These are phyloP conservation scores for Pangasianodon hypophthalmus DNA, from an alignment of 2,113 vertebrate genomes.

Conservation along the genomic window DNA sequence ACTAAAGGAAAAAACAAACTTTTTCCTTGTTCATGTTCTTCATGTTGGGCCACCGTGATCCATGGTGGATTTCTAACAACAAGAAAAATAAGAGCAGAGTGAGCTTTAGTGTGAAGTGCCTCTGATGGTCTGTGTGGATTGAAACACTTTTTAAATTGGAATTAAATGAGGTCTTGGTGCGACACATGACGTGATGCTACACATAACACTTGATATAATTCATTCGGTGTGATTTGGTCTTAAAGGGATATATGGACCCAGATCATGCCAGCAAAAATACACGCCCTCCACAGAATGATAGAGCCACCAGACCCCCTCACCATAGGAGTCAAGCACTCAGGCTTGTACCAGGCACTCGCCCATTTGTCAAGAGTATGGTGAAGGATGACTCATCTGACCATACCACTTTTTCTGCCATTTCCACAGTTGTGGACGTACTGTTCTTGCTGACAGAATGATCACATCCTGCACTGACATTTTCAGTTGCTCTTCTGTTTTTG, in stretches of 20 bases:
- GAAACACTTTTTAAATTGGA: not conserved
- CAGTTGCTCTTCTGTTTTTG: not conserved
- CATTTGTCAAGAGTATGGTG: not conserved
- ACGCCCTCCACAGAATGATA: not conserved
- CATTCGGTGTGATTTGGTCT: not conserved
- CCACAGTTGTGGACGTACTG: not conserved
- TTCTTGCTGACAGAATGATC: conserved; percentile 1
- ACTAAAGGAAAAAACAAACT: not conserved
- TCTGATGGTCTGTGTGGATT: not conserved
- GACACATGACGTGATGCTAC: not conserved
- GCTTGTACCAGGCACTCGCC: not conserved
- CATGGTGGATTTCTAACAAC: too few species aligned
- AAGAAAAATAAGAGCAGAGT: too few species aligned
- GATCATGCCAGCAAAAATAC: conserved; percentile 2
- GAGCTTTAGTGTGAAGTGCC: not conserved
- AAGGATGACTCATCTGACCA: not conserved
- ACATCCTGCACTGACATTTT: not conserved
- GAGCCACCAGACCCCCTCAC: not conserved
- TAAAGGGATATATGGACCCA: not conserved
- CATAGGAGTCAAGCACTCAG: not conserved
- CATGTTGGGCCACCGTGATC: not conserved
- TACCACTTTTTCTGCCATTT: not conserved
- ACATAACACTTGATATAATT: not conserved
- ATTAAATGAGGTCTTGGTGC: not conserved
- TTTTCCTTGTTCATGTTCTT: not conserved